phyloP scores from a whole-genome alignment of 2,797 vertebrate species.

The Paedocypris micromegethes region DNA sequence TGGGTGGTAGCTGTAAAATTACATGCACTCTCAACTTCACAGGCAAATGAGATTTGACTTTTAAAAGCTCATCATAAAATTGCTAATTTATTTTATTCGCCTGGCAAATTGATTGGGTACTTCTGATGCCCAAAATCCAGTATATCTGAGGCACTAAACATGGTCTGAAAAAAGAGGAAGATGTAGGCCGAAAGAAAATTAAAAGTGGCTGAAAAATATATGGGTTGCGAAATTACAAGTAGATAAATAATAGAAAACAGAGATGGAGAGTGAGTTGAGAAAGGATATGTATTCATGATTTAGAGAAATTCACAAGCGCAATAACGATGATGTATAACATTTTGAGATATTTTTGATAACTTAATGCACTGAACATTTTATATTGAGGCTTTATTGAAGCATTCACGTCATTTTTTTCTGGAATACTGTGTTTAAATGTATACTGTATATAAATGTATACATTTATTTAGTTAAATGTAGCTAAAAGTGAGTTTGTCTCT shows the following conservation, averaged over 20 bases:
- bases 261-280: too few species aligned
- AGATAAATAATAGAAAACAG: conserved; percentile 7
- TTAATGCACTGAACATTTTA: too few species aligned
- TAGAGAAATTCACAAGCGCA: too few species aligned
- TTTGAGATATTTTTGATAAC: too few species aligned
- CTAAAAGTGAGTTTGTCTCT: too few species aligned
- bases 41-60: conserved; percentile 54
- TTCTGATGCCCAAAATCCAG: conserved; percentile 41
- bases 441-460: too few species aligned
- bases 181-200: conserved; percentile 8
- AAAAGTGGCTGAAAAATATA: conserved; percentile 20
- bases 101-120: conserved; percentile 50
- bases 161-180: conserved; percentile 18
- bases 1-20: conserved; percentile 64
- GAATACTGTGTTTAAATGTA: too few species aligned
- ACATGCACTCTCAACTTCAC: conserved; percentile 53
- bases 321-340: too few species aligned
- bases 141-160: conserved; percentile 12
- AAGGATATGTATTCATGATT: background rate
- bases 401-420: too few species aligned
- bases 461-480: too few species aligned
- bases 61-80: conserved; percentile 65
- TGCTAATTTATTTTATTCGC: conserved; percentile 43
- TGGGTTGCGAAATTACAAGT: conserved; percentile 21
- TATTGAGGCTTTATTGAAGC: too few species aligned